Evolutionary conservation across 2,888 invertebrate species (phyloP).

Genomic region (Dichetophora obliterata): DNA sequence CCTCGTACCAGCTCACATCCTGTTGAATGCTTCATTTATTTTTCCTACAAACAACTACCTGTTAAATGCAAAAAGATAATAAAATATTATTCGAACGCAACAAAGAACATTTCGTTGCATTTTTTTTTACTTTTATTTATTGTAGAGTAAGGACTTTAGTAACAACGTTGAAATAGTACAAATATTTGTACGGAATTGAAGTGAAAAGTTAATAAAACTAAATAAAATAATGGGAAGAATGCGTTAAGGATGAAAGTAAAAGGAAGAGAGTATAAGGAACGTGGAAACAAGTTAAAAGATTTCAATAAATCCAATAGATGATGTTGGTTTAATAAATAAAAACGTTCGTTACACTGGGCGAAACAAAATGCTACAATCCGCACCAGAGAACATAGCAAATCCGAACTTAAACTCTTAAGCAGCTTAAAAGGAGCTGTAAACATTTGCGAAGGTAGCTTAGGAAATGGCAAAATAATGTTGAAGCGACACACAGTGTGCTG

Average conservation of each 20-base stretch:
- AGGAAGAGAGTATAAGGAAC: background rate
- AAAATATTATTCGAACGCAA: background rate
- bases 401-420: background rate
- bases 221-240: background rate
- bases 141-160: background rate
- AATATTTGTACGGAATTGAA: constrained; percentile 23
- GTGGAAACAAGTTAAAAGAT: background rate
- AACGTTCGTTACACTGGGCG: background rate
- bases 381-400: background rate
- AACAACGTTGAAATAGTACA: constrained; percentile 10
- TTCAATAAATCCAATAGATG: constrained; percentile 10
- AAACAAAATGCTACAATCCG: background rate
- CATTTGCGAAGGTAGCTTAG: too few relatives aligned
- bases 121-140: background rate
- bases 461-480: too few relatives aligned
- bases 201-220: constrained; percentile 21
- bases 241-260: background rate
- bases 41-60: background rate
- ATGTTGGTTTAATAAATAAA: background rate
- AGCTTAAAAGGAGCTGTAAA: background rate
- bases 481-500: too few relatives aligned
- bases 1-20: background rate
- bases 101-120: background rate
- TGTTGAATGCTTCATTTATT: constrained; percentile 5
- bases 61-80: constrained; percentile 9